Evolutionary conservation across 2,888 invertebrate genomes (phyloP), one percentile per base, ranked within the genome.

Genomic region (Steromphala cineraria): DNA sequence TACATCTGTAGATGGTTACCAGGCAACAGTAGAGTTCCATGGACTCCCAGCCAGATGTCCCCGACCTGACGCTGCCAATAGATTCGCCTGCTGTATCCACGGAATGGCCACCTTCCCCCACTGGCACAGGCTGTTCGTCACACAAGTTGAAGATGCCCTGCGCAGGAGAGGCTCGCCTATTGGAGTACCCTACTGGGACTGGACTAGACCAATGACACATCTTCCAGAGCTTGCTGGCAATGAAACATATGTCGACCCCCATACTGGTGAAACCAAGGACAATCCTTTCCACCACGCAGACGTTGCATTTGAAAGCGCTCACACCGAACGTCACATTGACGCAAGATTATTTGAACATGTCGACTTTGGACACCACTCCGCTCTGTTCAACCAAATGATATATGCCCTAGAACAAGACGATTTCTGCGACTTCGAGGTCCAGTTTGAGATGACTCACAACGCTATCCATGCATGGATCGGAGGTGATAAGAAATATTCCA

Each of bases 151-250:
- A 80, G 82, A 86, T 28, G 79, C 83, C 15, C 80, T 86, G 31
- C 71, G 62, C 17, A 71, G 81, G 52, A 67, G 86, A 36, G 86
- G 86, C 15, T 83, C 84, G 28, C 76, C 78, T 5, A 67, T 85
- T 74, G 86, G 86, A 13, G 77, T 86, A 4, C 86, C 86, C 0
- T 86, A 85, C 82, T 86, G 86, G 86, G 86, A 86, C 40, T 86
- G 82, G 83, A 83, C 83, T 1, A 53, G 74, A 19, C 86, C 86
- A 3, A 77, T 82, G 77, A 78, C 55, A 0, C 46, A 28, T 8
- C 67, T 82, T 21, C 82, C 82, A n/a, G 15, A 24, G 0, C 24
- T 82, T 40, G 80, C 77, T 8, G 67, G 53, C 31, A 77, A 78
- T 10, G 78, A 56, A 40, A 78, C 78, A 4, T 82, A 78, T 24